Percentiles rank a stretch among this genome's conserved stretches.
phyloP scores from a whole-genome alignment of 2,797 vertebrate genomes.

The Pipistrellus pipistrellus region DNA sequence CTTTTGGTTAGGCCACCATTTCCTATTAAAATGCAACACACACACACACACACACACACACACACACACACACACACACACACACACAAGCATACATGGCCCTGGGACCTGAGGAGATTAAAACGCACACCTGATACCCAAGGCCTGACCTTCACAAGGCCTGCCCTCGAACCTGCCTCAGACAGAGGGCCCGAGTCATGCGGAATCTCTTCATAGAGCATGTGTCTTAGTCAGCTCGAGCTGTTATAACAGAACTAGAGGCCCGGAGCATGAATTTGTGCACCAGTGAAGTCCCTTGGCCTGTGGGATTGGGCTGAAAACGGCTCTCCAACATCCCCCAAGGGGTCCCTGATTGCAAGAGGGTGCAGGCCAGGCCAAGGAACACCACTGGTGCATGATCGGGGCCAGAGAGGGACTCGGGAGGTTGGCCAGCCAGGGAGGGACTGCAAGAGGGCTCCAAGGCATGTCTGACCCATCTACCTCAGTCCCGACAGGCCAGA shows the following conservation, averaged over 20 bases:
- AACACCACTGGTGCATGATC: too few species aligned
- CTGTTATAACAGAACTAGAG: neutral
- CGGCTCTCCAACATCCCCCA: too few species aligned
- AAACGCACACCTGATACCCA: neutral
- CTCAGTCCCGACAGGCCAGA: too few species aligned
- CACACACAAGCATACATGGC: neutral
- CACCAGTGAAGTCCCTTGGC: too few species aligned
- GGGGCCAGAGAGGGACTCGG: too few species aligned
- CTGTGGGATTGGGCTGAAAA: too few species aligned
- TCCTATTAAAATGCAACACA: neutral
- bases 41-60: neutral
- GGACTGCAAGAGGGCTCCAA: too few species aligned
- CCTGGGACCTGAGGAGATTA: neutral
- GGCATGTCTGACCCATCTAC: too few species aligned
- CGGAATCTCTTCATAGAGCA: neutral
- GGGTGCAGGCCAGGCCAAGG: too few species aligned
- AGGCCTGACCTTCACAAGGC: neutral
- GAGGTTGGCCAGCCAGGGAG: too few species aligned
- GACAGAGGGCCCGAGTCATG: neutral
- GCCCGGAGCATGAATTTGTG: too few species aligned
- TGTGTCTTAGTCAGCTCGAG: neutral
- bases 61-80: neutral
- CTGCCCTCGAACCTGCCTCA: neutral
- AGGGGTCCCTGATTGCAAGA: too few species aligned
- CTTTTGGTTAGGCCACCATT: neutral